Evolutionary conservation across 2,113 vertebrate species (phyloP).

Genomic region (Lepisosteus osseus): DNA sequence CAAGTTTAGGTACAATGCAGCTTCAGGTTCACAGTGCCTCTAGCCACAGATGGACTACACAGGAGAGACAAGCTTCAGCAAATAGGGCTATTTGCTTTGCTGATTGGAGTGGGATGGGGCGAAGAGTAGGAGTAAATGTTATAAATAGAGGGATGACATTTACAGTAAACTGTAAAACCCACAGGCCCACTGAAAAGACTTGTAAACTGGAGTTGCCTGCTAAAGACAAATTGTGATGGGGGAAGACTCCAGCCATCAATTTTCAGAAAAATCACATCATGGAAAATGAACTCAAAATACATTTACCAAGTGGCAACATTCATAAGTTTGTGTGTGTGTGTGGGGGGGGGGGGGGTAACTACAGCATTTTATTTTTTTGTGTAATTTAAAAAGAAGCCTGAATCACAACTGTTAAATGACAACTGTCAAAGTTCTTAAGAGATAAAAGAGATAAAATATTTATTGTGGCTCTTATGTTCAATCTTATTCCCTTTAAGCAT

Average conservation of each 20-base stretch:
- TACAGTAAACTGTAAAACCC: conserved; percentile 56
- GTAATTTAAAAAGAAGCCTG: no score
- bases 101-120: conserved; percentile 53
- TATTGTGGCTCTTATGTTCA: no score
- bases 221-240: background rate
- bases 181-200: conserved; percentile 18
- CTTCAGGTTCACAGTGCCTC: conserved; percentile 41
- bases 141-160: conserved; percentile 56
- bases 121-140: conserved; percentile 33
- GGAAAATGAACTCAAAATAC: background rate
- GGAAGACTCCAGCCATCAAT: background rate
- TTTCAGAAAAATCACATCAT: background rate
- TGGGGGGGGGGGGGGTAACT: no score
- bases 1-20: conserved; percentile 53
- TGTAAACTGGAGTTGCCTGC: conserved; percentile 34
- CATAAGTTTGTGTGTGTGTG: no score
- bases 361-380: no score
- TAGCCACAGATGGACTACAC: conserved; percentile 52
- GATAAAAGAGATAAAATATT: no score
- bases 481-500: no score
- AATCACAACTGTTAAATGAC: no score
- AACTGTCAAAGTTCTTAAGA: no score
- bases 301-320: no score
- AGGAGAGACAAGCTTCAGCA: conserved; percentile 37
- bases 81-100: conserved; percentile 64